Base-by-base conservation (phyloP, 2,113 vertebrate genomes). In the Tricholaema leucomelas region DNA sequence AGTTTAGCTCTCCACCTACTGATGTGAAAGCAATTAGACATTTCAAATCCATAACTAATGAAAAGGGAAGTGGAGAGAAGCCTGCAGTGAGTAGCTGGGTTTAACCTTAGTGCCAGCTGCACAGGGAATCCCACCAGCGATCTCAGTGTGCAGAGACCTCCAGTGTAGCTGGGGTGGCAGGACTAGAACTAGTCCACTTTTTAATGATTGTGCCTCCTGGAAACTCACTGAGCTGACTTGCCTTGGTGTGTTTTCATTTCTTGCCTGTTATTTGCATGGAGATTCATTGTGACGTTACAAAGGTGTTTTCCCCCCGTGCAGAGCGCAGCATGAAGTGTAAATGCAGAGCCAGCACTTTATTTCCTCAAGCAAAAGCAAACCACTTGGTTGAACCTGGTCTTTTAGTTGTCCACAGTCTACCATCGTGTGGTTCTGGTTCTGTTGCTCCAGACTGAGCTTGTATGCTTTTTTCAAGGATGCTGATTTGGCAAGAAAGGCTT, bases 401-500 rank as follows among this genome's bases (percentile, higher is more conserved):
- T 88, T 65, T 20, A 76, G 36, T 52, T 87, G 35, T 52, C 20
- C 23, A 17, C 17, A 82, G 73, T 59, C 8, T 56, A 6, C 0
- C 78, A 71, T 18, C 58, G 27, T 30, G 4, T 20, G 5, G 17
- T 52, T 46, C 48, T 80, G 20, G 10, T 87, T 46, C 52, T 77
- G 28, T 75, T 90, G 71, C 28, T 90, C 55, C 85, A 44, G 23
- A 50, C n/a, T 85, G 55, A 95, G 79, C 73, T 79, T 65, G 67
- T 93, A 16, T 28, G 54, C 88, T 12, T 66, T 95, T 89, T 50
- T 87, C 50, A 97, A 99, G 99, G 98, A 98, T 95, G 98, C 97
- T 73, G 93, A 98, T 75, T 95, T 98, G 93, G 98, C 97, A 95
- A 97, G 98, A 96, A 98, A 94, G 90, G 97, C 98, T 66, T 97